A percentile compares a stretch with the other conserved stretches of the same genome.
These are phyloP conservation scores for Crypturellus tataupa DNA, from an alignment of 2,797 vertebrate genomes.

Conservation along the genomic window DNA sequence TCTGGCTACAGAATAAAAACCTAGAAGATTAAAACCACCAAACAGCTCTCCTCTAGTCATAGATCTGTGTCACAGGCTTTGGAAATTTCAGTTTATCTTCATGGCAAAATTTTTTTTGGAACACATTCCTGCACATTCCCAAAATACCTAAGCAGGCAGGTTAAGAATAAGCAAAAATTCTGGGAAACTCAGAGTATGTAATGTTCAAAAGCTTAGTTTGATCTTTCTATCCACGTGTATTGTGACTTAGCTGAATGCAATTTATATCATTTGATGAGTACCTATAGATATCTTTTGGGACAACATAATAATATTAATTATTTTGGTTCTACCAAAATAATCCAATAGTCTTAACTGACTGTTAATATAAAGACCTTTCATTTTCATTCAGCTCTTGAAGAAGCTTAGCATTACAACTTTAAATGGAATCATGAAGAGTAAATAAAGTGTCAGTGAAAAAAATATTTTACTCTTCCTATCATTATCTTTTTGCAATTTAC, in stretches of 20 bases:
- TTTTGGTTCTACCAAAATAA: not conserved
- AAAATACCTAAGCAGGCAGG: not conserved
- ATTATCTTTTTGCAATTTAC: not conserved
- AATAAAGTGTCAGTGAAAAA: not conserved
- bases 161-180: not conserved
- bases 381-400: not conserved
- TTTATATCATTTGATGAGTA: not conserved
- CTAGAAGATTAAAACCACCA: not conserved
- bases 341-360: too few species aligned
- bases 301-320: not conserved
- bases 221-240: not conserved
- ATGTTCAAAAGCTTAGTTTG: not conserved
- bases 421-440: not conserved
- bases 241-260: not conserved
- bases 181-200: not conserved
- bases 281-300: not conserved
- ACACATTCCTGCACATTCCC: not conserved
- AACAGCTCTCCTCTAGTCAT: not conserved
- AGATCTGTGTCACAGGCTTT: not conserved
- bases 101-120: not conserved
- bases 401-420: not conserved
- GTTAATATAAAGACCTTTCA: not conserved
- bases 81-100: not conserved
- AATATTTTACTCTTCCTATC: not conserved
- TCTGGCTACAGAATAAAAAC: not conserved